These are phyloP conservation scores for Rhodeus uyekii DNA, from an alignment of 2,797 vertebrate genomes.

Conservation along the genomic window DNA sequence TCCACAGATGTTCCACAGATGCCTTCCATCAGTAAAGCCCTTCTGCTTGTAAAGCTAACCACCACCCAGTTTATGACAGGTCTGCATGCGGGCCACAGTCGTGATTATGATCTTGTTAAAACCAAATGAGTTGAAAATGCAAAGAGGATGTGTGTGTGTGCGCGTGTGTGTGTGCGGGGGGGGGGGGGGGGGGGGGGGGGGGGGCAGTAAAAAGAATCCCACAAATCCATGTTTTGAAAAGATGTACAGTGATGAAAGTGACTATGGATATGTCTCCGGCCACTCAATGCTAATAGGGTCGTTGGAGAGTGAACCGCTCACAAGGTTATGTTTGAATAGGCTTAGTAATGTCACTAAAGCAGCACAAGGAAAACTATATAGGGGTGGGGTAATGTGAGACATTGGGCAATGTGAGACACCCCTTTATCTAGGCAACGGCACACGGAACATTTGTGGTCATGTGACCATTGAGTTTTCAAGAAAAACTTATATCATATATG, in stretches of 20 bases:
- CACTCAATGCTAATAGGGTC: not conserved
- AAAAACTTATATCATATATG: too few relatives aligned
- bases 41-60: slow-evolving; percentile 20
- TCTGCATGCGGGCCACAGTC: slow-evolving; percentile 18
- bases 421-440: too few relatives aligned
- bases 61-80: slow-evolving; percentile 40
- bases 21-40: slow-evolving; percentile 38
- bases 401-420: too few relatives aligned
- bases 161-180: too few relatives aligned
- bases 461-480: too few relatives aligned
- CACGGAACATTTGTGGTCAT: too few relatives aligned
- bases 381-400: too few relatives aligned
- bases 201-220: slow-evolving; percentile 18
- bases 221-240: slow-evolving; percentile 8
- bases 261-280: not conserved
- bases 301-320: not conserved
- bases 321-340: slow-evolving; percentile 1
- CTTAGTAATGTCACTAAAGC: not conserved
- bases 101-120: slow-evolving; percentile 54
- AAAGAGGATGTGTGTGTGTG: not conserved
- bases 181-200: not conserved
- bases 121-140: slow-evolving; percentile 43
- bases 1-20: slow-evolving; percentile 56
- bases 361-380: not conserved
- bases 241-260: slow-evolving; percentile 5